Conservation (phyloP, 2,888 invertebrate species). For the Cephus runcator region DNA sequence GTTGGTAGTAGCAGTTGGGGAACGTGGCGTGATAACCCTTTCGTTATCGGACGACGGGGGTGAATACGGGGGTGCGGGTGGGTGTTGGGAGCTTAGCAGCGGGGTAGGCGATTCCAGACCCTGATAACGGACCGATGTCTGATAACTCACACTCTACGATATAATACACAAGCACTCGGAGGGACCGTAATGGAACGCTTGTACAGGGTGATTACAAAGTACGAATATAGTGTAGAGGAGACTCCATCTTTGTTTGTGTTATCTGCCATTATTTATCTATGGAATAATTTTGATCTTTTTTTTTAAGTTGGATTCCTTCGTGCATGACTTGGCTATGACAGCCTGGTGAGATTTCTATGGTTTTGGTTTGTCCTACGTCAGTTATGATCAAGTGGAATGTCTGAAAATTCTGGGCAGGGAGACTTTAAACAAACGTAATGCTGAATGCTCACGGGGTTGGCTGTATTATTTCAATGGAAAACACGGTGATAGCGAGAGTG, state of each 20-base stretch:
- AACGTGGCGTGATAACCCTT: slow-evolving; percentile 63
- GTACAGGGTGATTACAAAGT: slow-evolving; percentile 39
- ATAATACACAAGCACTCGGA: slow-evolving; percentile 46
- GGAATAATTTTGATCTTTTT: too few relatives aligned
- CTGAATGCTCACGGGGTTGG: neutral
- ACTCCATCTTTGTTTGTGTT: slow-evolving; percentile 25
- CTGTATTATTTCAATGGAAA: slow-evolving; percentile 1
- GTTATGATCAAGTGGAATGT: too few relatives aligned
- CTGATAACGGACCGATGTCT: slow-evolving; percentile 57
- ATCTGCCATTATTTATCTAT: neutral
- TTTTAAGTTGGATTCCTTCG: too few relatives aligned
- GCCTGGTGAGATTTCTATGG: too few relatives aligned
- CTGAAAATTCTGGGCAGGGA: neutral
- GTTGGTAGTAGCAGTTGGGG: slow-evolving; percentile 21
- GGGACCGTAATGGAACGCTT: slow-evolving; percentile 11
- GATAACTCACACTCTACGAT: slow-evolving; percentile 61
- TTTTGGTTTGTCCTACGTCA: too few relatives aligned
- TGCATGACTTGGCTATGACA: too few relatives aligned
- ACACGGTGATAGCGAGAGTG: neutral
- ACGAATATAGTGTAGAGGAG: slow-evolving; percentile 11
- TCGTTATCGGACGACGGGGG: slow-evolving; percentile 54
- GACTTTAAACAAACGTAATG: neutral
- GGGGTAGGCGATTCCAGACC: slow-evolving; percentile 56
- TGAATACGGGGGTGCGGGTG: slow-evolving; percentile 19
- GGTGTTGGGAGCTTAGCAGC: slow-evolving; percentile 48